A percentile compares a stretch with the other conserved stretches of the same genome.
These are phyloP conservation scores for Vanessa atalanta DNA, from an alignment of 1,140 invertebrate genomes.

Conservation along the genomic window DNA sequence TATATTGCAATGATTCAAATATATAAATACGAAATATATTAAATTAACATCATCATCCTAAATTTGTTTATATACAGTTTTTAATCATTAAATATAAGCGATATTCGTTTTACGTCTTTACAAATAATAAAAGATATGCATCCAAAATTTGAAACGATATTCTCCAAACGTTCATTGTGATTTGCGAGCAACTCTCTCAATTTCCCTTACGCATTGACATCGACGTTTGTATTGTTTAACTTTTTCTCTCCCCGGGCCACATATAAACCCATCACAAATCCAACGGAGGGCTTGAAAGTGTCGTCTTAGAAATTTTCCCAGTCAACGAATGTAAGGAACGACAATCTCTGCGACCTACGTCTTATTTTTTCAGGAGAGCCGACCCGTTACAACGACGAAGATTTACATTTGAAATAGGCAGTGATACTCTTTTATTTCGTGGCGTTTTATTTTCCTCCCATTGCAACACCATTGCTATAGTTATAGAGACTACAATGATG, in stretches of 20 bases:
- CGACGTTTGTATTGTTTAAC: constrained; percentile 52
- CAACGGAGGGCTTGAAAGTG: constrained; percentile 51
- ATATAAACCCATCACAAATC: constrained; percentile 63
- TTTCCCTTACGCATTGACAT: constrained; percentile 34
- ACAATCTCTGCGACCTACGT: constrained; percentile 59
- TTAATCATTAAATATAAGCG: neutral
- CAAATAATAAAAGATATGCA: neutral
- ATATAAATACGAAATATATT: too few species aligned
- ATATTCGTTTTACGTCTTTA: neutral
- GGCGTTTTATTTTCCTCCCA: constrained; percentile 48
- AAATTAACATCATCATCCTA: too few species aligned
- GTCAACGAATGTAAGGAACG: constrained; percentile 62
- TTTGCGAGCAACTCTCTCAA: constrained; percentile 16
- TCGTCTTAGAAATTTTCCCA: constrained; percentile 61
- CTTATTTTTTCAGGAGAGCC: constrained; percentile 65
- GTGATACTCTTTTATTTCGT: constrained; percentile 56
- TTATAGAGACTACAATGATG: neutral
- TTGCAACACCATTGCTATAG: constrained; percentile 26
- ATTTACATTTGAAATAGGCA: constrained; percentile 74
- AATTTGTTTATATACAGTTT: too few species aligned
- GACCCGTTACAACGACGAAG: constrained; percentile 65
- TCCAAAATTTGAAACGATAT: constrained; percentile 21
- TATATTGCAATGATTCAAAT: too few species aligned
- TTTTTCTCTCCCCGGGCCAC: constrained; percentile 45
- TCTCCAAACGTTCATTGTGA: constrained; percentile 18